Base-by-base conservation (phyloP, 1,140 invertebrate genomes). In the Neodiprion fabricii region DNA sequence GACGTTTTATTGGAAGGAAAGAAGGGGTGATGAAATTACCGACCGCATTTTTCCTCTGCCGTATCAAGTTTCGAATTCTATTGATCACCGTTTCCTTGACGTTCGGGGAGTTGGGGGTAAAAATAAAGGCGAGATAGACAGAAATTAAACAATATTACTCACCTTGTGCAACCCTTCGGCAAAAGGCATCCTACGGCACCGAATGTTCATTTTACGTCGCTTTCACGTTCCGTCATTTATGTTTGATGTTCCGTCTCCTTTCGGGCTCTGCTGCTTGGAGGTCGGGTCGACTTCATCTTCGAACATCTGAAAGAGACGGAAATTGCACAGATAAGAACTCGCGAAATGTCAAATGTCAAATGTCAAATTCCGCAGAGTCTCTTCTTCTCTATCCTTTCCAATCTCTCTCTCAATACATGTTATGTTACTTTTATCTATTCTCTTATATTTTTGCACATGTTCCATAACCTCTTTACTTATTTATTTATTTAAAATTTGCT, bases 101-200 rank as follows among this genome's bases (percentile, higher is more conserved):
- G n/a, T 61, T 61, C 53, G 53, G 53, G 53, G 5, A 9, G 53
- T 12, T 61, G 11, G 9, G 5, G 11, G 1, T 7, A 61, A 61
- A 61, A 61, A 40, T 5, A 5, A 40, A 61, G 4, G 53, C n/a
- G 0, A 61, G n/a, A 17, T 61, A 9, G n/a, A 61, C n/a, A 17
- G n/a, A 7, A 61, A 61, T 14, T 12, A 61, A 61, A 61, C 11
- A 61, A 17, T 4, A 17, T 12, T 9, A 61, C 53, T 61, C 53
- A 61, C 53, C 53, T 61, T 17, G 53, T 61, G 53, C 53, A 61
- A 61, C 53, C 53, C 53, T 61, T 61, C 53, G 9, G 53, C 53
- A 61, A 12, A 17, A 17, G 53, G 53, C 53, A 61, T 17, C 53
- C 53, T 61, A 17, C 53, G 53, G 53, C 53, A 61, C 53, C n/a